Conservation (phyloP, 2,888 invertebrate genomes). For the Lysandra coridon region DNA sequence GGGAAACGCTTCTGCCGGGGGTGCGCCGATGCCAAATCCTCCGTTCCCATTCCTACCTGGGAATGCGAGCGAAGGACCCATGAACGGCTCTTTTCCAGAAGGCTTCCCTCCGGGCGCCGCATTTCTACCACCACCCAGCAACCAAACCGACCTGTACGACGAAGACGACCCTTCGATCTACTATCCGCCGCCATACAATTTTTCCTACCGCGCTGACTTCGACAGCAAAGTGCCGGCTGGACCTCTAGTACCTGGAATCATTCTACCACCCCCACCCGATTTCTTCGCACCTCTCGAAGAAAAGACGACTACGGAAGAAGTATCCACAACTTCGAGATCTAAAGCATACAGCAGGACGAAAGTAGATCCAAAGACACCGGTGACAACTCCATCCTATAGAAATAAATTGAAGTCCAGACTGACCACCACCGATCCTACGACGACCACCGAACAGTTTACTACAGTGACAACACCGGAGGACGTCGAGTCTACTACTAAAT, state of each 20-base stretch:
- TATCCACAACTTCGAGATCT: constrained; percentile 57
- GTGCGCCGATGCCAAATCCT: constrained; percentile 83
- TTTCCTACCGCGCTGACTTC: constrained; percentile 90
- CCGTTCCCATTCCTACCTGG: constrained; percentile 82
- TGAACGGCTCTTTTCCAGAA: constrained; percentile 81
- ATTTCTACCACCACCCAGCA: constrained; percentile 85
- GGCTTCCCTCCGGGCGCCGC: constrained; percentile 79
- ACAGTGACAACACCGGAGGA: constrained; percentile 69
- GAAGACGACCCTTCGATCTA: constrained; percentile 95
- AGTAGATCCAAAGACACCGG: constrained; percentile 58
- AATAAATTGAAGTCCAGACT: constrained; percentile 68
- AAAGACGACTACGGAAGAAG: constrained; percentile 58
- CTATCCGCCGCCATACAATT: constrained; percentile 95
- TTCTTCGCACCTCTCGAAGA: constrained; percentile 88
- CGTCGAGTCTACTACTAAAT: constrained; percentile 63
- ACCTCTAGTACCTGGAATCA: constrained; percentile 92
- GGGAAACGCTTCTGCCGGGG: constrained; percentile 84
- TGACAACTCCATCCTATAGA: constrained; percentile 58
- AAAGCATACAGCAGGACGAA: constrained; percentile 57
- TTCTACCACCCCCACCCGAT: constrained; percentile 92
- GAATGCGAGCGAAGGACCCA: constrained; percentile 80
- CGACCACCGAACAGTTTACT: constrained; percentile 65
- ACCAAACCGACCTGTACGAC: constrained; percentile 88
- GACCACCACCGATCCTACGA: constrained; percentile 60
- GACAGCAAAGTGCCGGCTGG: constrained; percentile 89